Percentiles rank a stretch among this genome's conserved stretches.
These are phyloP conservation scores for Megatriorchis doriae DNA, from an alignment of 2,113 vertebrate genomes.

Conservation along the genomic window DNA sequence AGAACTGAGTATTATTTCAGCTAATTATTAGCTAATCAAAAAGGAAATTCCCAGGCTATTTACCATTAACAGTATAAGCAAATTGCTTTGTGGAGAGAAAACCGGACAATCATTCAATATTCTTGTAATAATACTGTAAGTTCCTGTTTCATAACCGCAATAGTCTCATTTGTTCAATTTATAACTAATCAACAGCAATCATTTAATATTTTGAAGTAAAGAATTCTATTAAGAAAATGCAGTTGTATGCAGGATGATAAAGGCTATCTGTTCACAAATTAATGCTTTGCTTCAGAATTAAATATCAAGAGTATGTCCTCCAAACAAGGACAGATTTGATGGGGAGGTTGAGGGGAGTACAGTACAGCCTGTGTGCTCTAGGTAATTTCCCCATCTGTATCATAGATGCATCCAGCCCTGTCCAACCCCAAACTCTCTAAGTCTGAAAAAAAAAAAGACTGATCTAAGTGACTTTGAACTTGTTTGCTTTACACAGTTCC, in stretches of 20 bases:
- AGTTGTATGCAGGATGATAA: neutral
- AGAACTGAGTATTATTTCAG: neutral
- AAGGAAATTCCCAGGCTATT: neutral
- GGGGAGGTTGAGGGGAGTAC: neutral
- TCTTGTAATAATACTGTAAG: neutral
- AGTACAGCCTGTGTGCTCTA: neutral
- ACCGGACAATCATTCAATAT: neutral
- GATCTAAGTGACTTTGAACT: neutral
- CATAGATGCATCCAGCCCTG: neutral
- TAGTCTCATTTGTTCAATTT: neutral
- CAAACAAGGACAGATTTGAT: slow-evolving; percentile 1
- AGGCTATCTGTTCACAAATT: slow-evolving; percentile 15
- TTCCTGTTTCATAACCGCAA: neutral
- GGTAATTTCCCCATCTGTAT: neutral
- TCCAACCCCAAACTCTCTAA: neutral
- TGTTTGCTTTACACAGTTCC: neutral
- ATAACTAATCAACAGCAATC: slow-evolving; percentile 4
- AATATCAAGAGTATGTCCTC: slow-evolving; percentile 8
- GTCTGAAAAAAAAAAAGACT: neutral
- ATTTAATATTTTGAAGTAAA: neutral
- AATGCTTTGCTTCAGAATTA: slow-evolving; percentile 20
- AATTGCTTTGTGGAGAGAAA: neutral
- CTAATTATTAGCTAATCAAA: neutral
- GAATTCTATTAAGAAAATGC: neutral
- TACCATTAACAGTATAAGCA: neutral